phyloP scores from a whole-genome alignment of 2,113 vertebrate genomes.

The Cyanoderma ruficeps region DNA sequence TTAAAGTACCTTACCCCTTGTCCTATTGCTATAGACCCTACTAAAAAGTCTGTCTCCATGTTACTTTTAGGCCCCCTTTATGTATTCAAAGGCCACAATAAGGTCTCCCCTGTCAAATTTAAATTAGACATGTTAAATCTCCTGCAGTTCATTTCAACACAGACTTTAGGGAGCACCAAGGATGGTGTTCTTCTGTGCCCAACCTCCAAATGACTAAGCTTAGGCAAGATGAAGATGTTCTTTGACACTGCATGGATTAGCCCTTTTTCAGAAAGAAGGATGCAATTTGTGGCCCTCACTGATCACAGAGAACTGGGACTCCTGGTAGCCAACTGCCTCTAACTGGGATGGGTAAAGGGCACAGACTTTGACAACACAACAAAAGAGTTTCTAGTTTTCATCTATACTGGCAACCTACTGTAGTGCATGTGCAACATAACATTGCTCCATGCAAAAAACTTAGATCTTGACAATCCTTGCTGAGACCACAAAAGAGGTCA shows the following conservation, averaged over 20 bases:
- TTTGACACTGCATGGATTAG: not conserved
- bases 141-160: not conserved
- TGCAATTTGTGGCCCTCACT: not conserved
- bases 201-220: not conserved
- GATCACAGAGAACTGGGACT: not conserved
- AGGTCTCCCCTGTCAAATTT: not conserved
- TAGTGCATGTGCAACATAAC: not conserved
- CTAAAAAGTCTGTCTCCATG: not conserved
- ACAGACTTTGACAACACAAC: not conserved
- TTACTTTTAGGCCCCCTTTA: not conserved
- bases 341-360: not conserved
- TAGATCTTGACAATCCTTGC: not conserved
- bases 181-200: not conserved
- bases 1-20: not conserved
- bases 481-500: not conserved
- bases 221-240: not conserved
- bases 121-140: not conserved
- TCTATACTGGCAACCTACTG: not conserved
- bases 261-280: not conserved
- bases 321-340: not conserved
- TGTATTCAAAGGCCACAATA: not conserved
- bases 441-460: not conserved
- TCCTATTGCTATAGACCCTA: not conserved
- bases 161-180: not conserved
- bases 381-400: not conserved